Base-by-base conservation (phyloP, 1,140 invertebrate genomes). In the Pentalonia nigronervosa region DNA sequence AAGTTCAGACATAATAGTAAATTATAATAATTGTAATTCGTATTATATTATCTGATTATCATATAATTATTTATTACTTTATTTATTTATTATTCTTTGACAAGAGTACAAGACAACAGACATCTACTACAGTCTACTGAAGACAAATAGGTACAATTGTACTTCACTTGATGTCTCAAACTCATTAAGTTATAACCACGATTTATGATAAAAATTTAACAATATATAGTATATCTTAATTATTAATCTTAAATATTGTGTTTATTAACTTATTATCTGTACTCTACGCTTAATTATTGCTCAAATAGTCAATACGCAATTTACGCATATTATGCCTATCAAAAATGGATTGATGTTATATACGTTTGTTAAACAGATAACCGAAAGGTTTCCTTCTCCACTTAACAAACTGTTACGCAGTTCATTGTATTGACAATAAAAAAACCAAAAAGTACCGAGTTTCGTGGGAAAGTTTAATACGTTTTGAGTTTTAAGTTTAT, bases 381-480 rank as follows among this genome's bases (percentile, higher is more conserved):
- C 36, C 36, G 56, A 90, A 67, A 67, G 14, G 36, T 90, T 90
- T 90, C 30, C 56, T 91, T 91, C 8, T 41, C 91, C 76, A 93
- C 91, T 93, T n/a, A 41, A 84, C 34, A 53, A 84, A 4, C 20
- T 56, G 91, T 84, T 45, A 93, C 91, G 76, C 2, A 93, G 81
- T 93, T 93, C 91, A 93, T 86, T 86, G 34, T 93, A 36, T 93
- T 93, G 91, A 93, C 91, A 93, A 93, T 93, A 83, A 83, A 83
- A 83, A 93, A 93, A 93, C 81, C 81, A 86, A 93, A 86, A 86
- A 81, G 20, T 56, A 53, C 91, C 91, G 91, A 93, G 91, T 93
- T 93, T 84, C 11, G 81, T 93, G n/a, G 81, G 48, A 93, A 93
- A 84, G 34, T 53, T 93, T 93, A 53, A 47, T 86, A 86, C 41